Base-by-base conservation (phyloP, 2,888 invertebrate species). In the Aleiodes testaceus region DNA sequence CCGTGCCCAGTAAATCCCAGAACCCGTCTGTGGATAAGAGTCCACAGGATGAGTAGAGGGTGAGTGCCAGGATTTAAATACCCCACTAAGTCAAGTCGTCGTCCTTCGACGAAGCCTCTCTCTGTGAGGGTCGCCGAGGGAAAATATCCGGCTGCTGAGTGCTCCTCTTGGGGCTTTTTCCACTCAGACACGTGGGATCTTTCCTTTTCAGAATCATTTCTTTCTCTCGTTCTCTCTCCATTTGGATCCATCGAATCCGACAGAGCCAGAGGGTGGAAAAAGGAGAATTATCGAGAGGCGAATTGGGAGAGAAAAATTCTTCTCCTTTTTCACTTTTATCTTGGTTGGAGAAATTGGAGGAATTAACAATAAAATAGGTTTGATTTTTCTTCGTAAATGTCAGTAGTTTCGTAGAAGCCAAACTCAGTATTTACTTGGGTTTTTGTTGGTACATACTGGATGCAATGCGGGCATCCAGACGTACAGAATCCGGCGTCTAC, bases 1-100 rank as follows among this genome's bases (percentile, higher is more conserved):
- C 59, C 59, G 36, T 36, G 11, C 16, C 52, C 47, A 55, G 66
- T 49, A 66, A 70, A 70, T 70, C 70, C 70, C 55, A 26, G 49
- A 30, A 55, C 59, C 65, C 52, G 66, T 59, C 53, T 36, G 55
- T 36, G 44, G 70, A 70, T 70, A 70, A 66, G 66, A 55, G 70
- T 14, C 3, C 36, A 18, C 16, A 42, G 59, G 18, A 7, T 36
- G 59, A 59, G 59, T 18, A 36, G 36, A 42, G 59, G 59, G 18
- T 36, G 59, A 59, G 59, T 18, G 18, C 59, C 22, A 22, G 59
- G 59, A 59, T 59, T 59, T 59, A 59, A 59, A 59, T 59, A 59
- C 59, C 59, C 59, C 59, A 59, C 59, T 59, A 59, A 59, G 59
- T 59, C 59, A 59, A 59, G 59, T 59, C 59, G 36, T 59, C 59